Conservation (phyloP, 1,140 invertebrate genomes). For the Drosophila ambigua region DNA sequence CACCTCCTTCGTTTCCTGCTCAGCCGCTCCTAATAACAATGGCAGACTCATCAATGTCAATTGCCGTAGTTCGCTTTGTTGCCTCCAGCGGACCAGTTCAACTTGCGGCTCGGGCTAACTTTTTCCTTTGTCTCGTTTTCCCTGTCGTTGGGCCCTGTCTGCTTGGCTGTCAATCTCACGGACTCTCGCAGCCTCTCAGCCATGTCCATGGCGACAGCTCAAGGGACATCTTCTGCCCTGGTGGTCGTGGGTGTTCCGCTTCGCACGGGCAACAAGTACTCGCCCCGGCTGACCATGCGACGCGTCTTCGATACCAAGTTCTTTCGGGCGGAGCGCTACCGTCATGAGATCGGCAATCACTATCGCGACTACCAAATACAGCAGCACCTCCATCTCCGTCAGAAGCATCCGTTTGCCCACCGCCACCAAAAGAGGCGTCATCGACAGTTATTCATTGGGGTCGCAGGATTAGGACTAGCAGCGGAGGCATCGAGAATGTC, state of each 20-base stretch:
- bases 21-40: conserved; percentile 22
- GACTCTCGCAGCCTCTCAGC: not conserved
- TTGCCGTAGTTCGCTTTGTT: conserved; percentile 61
- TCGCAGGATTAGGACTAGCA: not conserved
- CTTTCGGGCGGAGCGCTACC: conserved; percentile 63
- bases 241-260: conserved; percentile 50
- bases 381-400: conserved; percentile 33
- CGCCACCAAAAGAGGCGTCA: conserved; percentile 11
- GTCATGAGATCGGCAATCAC: conserved; percentile 81
- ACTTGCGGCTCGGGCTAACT: conserved; percentile 10
- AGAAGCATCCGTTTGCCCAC: conserved; percentile 6
- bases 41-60: conserved; percentile 61
- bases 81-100: conserved; percentile 51
- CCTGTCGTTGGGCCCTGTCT: conserved; percentile 20
- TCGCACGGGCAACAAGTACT: conserved; percentile 51
- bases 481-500: conserved; percentile 12
- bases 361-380: conserved; percentile 75
- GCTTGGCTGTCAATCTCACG: not conserved
- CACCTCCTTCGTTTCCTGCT: not conserved
- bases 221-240: conserved; percentile 15
- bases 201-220: conserved; percentile 25
- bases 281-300: conserved; percentile 62
- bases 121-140: conserved; percentile 3
- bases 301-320: conserved; percentile 61
- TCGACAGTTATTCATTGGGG: not conserved